Evolutionary conservation across 2,113 vertebrate genomes (phyloP).

Genomic region (Leptodactylus fuscus): DNA sequence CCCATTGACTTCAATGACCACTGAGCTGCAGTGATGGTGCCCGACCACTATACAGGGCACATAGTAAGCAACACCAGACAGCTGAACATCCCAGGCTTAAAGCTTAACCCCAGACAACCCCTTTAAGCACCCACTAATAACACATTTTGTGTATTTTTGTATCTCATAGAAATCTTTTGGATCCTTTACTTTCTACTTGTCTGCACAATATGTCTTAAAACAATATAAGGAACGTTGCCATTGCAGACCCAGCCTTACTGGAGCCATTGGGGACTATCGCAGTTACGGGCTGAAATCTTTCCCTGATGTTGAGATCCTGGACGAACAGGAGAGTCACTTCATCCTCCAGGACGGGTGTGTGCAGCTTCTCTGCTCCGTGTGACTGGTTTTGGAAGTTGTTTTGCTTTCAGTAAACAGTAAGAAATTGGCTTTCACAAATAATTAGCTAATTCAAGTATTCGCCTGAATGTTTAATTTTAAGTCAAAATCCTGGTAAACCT

Average conservation of each 20-base stretch:
- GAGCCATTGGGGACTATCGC: neutral
- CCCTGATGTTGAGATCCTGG: neutral
- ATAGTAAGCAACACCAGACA: too few species aligned
- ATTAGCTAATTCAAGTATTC: slow-evolving; percentile 73
- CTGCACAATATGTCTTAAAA: neutral
- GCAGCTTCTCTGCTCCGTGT: neutral
- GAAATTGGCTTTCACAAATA: slow-evolving; percentile 74
- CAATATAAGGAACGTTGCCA: neutral
- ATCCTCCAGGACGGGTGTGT: slow-evolving; percentile 40
- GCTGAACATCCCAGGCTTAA: too few species aligned
- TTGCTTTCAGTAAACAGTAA: slow-evolving; percentile 69
- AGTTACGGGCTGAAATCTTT: neutral
- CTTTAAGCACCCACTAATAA: too few species aligned
- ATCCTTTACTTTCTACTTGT: too few species aligned
- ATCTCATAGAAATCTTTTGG: too few species aligned
- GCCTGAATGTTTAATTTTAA: slow-evolving; percentile 78
- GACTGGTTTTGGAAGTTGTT: slow-evolving; percentile 51
- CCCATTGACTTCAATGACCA: too few species aligned
- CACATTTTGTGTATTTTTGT: too few species aligned
- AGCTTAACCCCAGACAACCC: too few species aligned
- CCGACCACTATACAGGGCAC: too few species aligned
- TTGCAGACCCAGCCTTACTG: neutral
- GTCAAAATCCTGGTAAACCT: slow-evolving; percentile 73
- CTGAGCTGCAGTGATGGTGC: too few species aligned
- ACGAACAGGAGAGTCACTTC: slow-evolving; percentile 6